Evolutionary conservation across 1,140 invertebrate species (phyloP), one percentile per base, ranked within the genome.

Genomic region (Andricus grossulariae): DNA sequence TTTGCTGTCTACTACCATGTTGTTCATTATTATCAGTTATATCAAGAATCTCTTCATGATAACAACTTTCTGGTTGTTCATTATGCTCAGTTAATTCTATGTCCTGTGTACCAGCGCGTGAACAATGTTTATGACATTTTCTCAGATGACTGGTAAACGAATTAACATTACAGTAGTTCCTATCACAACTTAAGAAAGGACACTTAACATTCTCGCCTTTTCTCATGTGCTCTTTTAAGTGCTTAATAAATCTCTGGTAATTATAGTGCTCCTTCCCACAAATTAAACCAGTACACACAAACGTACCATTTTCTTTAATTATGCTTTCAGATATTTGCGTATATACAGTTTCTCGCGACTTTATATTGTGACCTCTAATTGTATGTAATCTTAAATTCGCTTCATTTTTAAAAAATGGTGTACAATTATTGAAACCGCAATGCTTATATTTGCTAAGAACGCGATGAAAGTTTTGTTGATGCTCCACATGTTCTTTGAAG

Each of bases 201-300:
- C 25, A 25, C 3, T 25, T 25, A 5, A 32, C 25, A 32, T 2
- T 32, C 25, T 32, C 25, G 25, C 25, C 25, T 32, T 32, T 32
- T 5, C 25, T 32, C 25, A 32, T 32, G 25, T 32, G 25, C 0
- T 32, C 25, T 32, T 32, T 32, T 32, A 32, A 32, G 4, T 32
- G 25, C 25, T 32, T 32, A 5, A 32, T 32, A 32, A 32, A 32
- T 32, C 25, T 2, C 25, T 32, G 25, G 5, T 32, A 32, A 32
- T 32, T 32, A 50, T 50, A 15, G 50, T 32, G 71, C 25, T 51
- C 6, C 7, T 76, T 57, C 25, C 25, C 7, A 50, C 74, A 76
- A 18, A 76, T 18, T 8, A 21, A 11, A 10, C n/a, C 66, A 7
- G 74, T 66, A 50, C 74, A 76, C 3, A 76, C 49, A 19, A 76